phyloP scores from a whole-genome alignment of 2,888 invertebrate species.

The Phalera bucephala region DNA sequence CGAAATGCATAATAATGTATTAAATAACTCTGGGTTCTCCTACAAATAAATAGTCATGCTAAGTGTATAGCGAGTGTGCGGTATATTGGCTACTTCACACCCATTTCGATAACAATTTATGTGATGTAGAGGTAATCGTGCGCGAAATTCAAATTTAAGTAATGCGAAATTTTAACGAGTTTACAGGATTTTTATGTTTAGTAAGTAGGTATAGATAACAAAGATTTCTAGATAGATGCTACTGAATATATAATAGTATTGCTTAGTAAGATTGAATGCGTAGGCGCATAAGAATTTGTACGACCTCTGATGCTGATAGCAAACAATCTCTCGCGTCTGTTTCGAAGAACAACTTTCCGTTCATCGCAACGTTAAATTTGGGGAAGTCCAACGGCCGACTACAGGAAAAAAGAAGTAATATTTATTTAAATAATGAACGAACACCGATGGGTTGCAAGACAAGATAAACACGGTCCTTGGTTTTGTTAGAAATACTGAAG shows the following conservation, averaged over 20 bases:
- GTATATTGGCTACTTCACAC: too few relatives aligned
- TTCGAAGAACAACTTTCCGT: slow-evolving; percentile 72
- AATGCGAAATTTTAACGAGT: not conserved
- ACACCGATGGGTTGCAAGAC: slow-evolving; percentile 16
- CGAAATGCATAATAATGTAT: too few relatives aligned
- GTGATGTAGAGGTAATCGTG: not conserved
- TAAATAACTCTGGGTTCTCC: too few relatives aligned
- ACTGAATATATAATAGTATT: too few relatives aligned
- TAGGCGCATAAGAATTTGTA: slow-evolving; percentile 17
- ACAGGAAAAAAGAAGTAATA: slow-evolving; percentile 48
- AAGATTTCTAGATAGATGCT: too few relatives aligned
- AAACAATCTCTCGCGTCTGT: slow-evolving; percentile 54
- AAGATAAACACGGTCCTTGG: slow-evolving; percentile 27
- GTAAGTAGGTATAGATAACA: too few relatives aligned
- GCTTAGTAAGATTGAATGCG: too few relatives aligned
- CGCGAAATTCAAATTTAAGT: not conserved
- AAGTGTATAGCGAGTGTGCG: too few relatives aligned
- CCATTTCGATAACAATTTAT: too few relatives aligned
- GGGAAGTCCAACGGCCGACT: slow-evolving; percentile 42
- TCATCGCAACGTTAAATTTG: slow-evolving; percentile 41
- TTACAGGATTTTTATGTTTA: too few relatives aligned
- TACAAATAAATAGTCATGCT: too few relatives aligned
- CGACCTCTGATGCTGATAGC: slow-evolving; percentile 48
- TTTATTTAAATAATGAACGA: slow-evolving; percentile 6
- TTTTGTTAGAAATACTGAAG: slow-evolving; percentile 12